Conservation (phyloP, 2,113 vertebrate genomes). For the Corythoichthys haematopterus region DNA sequence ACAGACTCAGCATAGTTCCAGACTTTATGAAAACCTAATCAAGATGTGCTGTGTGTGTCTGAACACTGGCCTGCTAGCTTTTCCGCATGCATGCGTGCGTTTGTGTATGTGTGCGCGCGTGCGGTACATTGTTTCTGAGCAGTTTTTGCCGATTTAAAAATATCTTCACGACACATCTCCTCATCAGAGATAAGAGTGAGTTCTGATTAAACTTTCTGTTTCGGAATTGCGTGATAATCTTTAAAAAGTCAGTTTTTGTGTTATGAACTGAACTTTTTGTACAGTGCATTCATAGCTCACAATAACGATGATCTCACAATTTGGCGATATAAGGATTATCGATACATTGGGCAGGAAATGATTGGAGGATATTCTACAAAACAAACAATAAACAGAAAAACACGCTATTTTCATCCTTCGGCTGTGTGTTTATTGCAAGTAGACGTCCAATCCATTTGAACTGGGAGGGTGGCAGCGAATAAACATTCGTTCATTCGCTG, state of each 20-base stretch:
- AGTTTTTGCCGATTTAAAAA: slow-evolving; percentile 42
- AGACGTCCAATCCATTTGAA: too few relatives aligned
- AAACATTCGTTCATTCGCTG: too few relatives aligned
- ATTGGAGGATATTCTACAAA: too few relatives aligned
- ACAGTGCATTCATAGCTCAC: too few relatives aligned
- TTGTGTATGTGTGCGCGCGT: slow-evolving; percentile 16
- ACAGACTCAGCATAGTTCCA: slow-evolving; percentile 70
- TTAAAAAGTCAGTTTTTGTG: background rate
- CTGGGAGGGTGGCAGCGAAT: too few relatives aligned
- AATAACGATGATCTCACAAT: too few relatives aligned
- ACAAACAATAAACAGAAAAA: too few relatives aligned
- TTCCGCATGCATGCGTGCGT: slow-evolving; percentile 16
- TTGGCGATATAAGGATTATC: too few relatives aligned
- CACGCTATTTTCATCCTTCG: too few relatives aligned
- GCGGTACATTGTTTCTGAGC: slow-evolving; percentile 37
- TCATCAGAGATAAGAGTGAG: slow-evolving; percentile 31
- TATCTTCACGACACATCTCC: slow-evolving; percentile 51
- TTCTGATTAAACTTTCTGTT: slow-evolving; percentile 30
- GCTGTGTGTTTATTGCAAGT: too few relatives aligned
- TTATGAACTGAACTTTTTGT: too few relatives aligned
- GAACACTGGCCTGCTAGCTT: slow-evolving; percentile 24
- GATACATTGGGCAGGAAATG: too few relatives aligned
- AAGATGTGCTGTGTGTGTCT: slow-evolving; percentile 56
- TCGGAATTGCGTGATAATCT: slow-evolving; percentile 23
- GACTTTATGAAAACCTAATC: slow-evolving; percentile 75